Base-by-base conservation (phyloP, 2,797 vertebrate species). In the Tachyglossus aculeatus region DNA sequence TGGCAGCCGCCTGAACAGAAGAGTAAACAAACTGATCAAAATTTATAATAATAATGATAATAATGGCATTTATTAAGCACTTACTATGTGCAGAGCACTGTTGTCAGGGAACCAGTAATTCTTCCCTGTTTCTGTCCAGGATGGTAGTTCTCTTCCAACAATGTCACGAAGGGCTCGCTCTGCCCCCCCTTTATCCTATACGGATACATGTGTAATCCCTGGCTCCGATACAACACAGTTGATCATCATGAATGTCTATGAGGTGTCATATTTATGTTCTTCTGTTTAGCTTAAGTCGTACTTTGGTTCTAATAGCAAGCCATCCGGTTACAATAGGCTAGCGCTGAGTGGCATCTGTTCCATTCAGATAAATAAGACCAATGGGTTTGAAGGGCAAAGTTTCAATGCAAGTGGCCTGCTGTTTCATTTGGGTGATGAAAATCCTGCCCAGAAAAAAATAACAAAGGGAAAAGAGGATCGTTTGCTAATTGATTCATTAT, bases 211-310 rank as follows among this genome's bases (percentile, higher is more conserved):
- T 33, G 67, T 75, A 70, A 48, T 78, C 71, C 69, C 77, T 86
- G 67, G 52, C 50, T 52, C 51, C 33, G 67, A 71, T 82, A 84
- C 77, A 64, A 45, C 73, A 82, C 57, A 76, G 73, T 77, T 74
- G 77, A 86, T 88, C 74, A 86, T 74, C 72, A 67, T 79, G 78
- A 83, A 77, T 71, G 62, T 73, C 79, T 80, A 67, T 71, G 43
- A 41, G 71, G 3, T 80, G 82, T 84, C 68, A 24, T 84, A 76
- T 84, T 83, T 86, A 54, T 78, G 73, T 64, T 45, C 61, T 82
- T 45, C 70, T 74, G 57, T 86, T 89, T 72, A 88, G 82, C 67
- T 88, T 80, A 85, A 87, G 85, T 88, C 72, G 88, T 80, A 81
- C 54, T 75, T 47, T 31, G 32, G 32, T 77, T 82, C 75, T 84